Evolutionary conservation across 2,888 invertebrate genomes (phyloP).

Genomic region (Alcis repandata): DNA sequence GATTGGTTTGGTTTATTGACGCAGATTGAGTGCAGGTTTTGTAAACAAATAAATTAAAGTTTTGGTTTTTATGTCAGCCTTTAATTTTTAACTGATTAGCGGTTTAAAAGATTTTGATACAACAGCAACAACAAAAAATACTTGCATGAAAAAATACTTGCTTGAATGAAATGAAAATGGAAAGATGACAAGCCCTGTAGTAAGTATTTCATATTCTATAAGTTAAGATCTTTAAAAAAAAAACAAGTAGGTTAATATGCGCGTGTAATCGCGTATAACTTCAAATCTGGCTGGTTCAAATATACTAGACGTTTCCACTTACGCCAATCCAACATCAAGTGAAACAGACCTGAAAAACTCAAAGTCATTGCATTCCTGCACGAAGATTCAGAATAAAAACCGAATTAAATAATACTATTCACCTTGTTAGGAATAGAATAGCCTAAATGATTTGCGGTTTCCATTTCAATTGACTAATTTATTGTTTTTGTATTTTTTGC

Average conservation of each 20-base stretch:
- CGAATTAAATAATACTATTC: conserved; percentile 34
- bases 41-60: no score
- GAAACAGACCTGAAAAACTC: conserved; percentile 23
- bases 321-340: conserved; percentile 2
- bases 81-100: no score
- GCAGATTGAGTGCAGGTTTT: conserved; percentile 3
- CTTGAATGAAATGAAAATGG: no score
- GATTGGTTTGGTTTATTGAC: conserved; percentile 19
- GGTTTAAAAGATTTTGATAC: no score
- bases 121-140: no score
- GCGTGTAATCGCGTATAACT: neutral
- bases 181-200: no score
- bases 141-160: no score
- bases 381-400: conserved; percentile 53
- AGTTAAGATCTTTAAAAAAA: no score
- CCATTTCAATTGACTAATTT: conserved; percentile 39
- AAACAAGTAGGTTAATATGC: neutral
- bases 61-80: no score
- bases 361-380: conserved; percentile 60
- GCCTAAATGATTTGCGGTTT: conserved; percentile 56
- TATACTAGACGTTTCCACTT: neutral
- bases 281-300: neutral
- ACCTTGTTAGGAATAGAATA: conserved; percentile 42
- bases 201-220: no score
- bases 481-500: conserved; percentile 48